These are phyloP conservation scores for Motacilla tschutschensis DNA, from an alignment of 2,113 vertebrate species.

Conservation along the genomic window DNA sequence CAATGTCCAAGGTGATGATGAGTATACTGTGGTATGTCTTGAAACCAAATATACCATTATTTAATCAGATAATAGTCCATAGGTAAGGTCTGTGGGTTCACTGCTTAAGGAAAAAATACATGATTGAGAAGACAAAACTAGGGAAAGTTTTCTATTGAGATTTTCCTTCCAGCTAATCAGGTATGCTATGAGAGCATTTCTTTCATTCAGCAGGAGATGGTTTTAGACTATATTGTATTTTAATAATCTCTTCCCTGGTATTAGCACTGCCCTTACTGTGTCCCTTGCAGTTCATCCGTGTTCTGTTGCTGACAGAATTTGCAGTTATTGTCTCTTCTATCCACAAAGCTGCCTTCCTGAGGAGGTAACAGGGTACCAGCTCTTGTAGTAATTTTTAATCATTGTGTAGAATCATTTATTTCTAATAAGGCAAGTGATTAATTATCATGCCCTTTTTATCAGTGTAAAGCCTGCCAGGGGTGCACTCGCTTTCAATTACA, in stretches of 20 bases:
- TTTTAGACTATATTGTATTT: neutral
- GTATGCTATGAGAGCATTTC: neutral
- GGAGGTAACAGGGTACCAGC: constrained; percentile 8
- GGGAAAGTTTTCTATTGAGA: neutral
- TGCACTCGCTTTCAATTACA: constrained; percentile 5
- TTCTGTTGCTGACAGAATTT: neutral
- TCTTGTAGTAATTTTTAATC: constrained; percentile 49
- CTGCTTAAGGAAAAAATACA: neutral
- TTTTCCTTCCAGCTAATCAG: constrained; percentile 2
- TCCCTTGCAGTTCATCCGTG: neutral
- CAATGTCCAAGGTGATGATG: neutral
- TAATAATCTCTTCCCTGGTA: neutral
- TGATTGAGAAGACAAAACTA: neutral
- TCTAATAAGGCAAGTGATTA: constrained; percentile 54
- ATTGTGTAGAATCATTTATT: neutral
- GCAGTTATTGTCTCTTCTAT: constrained; percentile 21
- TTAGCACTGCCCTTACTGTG: neutral
- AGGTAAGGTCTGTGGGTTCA: neutral
- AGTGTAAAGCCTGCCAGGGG: neutral
- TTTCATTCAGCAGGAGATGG: neutral
- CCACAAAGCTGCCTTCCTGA: constrained; percentile 1
- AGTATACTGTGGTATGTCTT: neutral
- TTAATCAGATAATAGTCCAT: neutral
- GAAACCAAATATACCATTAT: neutral
- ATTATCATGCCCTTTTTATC: constrained; percentile 12